These are phyloP conservation scores for Pogonognathellus flavescens DNA, from an alignment of 1,140 invertebrate genomes.

Conservation along the genomic window DNA sequence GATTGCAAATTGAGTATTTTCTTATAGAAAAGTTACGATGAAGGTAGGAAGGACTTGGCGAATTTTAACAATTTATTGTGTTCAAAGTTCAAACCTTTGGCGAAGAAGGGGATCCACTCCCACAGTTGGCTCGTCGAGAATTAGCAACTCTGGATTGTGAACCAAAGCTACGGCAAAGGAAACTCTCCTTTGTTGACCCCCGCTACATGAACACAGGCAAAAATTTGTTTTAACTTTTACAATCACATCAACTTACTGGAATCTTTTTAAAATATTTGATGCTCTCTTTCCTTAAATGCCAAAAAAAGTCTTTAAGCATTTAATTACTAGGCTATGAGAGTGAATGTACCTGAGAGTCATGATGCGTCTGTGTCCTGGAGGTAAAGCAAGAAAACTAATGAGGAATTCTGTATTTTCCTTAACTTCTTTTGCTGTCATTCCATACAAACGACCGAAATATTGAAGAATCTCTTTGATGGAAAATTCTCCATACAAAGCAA, in stretches of 20 bases:
- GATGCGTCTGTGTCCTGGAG: slow-evolving; percentile 51
- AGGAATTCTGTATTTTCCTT: slow-evolving; percentile 60
- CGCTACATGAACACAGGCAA: slow-evolving; percentile 74
- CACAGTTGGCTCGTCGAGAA: slow-evolving; percentile 91
- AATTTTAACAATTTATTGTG: not conserved
- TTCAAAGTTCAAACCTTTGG: slow-evolving; percentile 75
- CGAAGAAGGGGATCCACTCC: slow-evolving; percentile 91
- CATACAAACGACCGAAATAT: slow-evolving; percentile 60
- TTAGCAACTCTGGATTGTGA: slow-evolving; percentile 91
- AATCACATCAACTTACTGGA: too few relatives aligned
- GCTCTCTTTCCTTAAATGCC: too few relatives aligned
- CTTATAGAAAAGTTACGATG: too few relatives aligned
- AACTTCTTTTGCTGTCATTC: slow-evolving; percentile 48
- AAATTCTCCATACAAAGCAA: slow-evolving; percentile 61
- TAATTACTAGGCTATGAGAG: too few relatives aligned
- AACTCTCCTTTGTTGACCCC: slow-evolving; percentile 91
- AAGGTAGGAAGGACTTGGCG: too few relatives aligned
- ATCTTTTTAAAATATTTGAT: too few relatives aligned
- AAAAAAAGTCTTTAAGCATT: not conserved
- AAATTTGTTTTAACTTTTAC: not conserved
- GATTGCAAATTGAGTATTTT: too few relatives aligned
- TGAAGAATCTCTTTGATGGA: slow-evolving; percentile 58
- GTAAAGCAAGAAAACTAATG: slow-evolving; percentile 59
- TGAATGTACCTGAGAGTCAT: slow-evolving; percentile 53
- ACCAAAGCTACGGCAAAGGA: slow-evolving; percentile 92